Base-by-base conservation (phyloP, 2,113 vertebrate genomes). In the Limanda limanda region DNA sequence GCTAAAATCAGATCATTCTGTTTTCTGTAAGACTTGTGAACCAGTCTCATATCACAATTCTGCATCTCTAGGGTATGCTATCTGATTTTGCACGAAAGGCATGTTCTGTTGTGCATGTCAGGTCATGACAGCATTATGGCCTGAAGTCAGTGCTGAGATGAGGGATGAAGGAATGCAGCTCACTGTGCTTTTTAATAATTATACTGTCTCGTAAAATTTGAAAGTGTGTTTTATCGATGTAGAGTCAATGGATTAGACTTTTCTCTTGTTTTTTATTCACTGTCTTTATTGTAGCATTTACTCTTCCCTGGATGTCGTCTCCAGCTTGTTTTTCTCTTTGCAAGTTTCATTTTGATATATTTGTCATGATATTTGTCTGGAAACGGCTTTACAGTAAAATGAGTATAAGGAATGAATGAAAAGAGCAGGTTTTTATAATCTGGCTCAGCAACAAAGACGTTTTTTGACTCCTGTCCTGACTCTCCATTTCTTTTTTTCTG, bases 1-100 rank as follows among this genome's bases (percentile, higher is more conserved):
- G 35, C 71, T n/a, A 25, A 18, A 59, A 55, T 77, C 84, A 63
- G 67, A 75, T 52, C 75, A 82, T 81, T 54, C 64, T 27, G 1
- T 27, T 3, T 25, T 48, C 40, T 13, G 8, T 40, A 18, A 15
- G 60, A 42, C 31, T 21, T 42, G n/a, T 23, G 61, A 25, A 35
- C 48, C 56, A 4, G 42, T 56, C 18, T 31, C 42, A 9, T 62
- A 60, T 79, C 76, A n/a, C 14, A 20, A 48, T 40, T 79, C 52
- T 58, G 54, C 42, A 51, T 82, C 48, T 72, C 7, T 0, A 18
- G 71, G 18, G 51, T 47, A 15, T 42, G 13, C 52, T 18, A 1
- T 61, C 35, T 71, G 42, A 48, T 62, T 2, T 58, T 60, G 60
- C 42, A n/a, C 20, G 35, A n/a, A 23, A n/a, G 27, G 21, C 65